Base-by-base conservation (phyloP, 2,113 vertebrate species). In the Tursiops truncatus region DNA sequence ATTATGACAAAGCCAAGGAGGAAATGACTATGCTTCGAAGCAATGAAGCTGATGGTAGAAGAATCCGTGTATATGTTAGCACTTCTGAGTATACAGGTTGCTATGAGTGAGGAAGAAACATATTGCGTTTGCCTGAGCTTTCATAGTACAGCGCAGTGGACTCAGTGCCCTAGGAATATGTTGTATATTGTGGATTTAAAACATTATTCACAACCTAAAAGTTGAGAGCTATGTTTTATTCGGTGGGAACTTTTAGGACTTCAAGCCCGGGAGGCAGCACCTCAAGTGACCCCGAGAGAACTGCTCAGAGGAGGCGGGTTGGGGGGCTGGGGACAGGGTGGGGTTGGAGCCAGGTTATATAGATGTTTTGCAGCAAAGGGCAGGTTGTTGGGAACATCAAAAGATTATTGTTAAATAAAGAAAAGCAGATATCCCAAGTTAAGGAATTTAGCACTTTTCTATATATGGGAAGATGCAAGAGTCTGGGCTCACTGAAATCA, bases 41-140 rank as follows among this genome's bases (percentile, higher is more conserved):
- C 38, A 36, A 11, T 8, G 58, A 15, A 8, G 28, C 5, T 41
- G 31, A 25, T 1, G 12, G 5, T 12, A 13, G 25, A 63, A 47
- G 83, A 86, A 41, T 12, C 26, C 1, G 7, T 9, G 2, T 13
- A n/a, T 0, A 33, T 68, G 53, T 5, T n/a, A 21, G 17, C 1
- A 28, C 36, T 62, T 74, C n/a, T 3, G 56, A 53, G 9, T 23
- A 20, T 50, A 60, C 68, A 70, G n/a, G 36, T 3, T 25, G 36
- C 26, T 25, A n/a, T 13, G 3, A 28, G 17, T 0, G n/a, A 74
- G 47, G 62, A 74, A 7, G 7, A 70, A 36, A 17, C 0, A 1
- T 1, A 5, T 18, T 23, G 31, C 3, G 0, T 38, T 26, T 63
- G 47, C 44, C 17, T 80, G 70, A 79, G 21, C 11, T 83, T 6